Base-by-base conservation (phyloP, 2,113 vertebrate genomes). In the Rutilus rutilus region DNA sequence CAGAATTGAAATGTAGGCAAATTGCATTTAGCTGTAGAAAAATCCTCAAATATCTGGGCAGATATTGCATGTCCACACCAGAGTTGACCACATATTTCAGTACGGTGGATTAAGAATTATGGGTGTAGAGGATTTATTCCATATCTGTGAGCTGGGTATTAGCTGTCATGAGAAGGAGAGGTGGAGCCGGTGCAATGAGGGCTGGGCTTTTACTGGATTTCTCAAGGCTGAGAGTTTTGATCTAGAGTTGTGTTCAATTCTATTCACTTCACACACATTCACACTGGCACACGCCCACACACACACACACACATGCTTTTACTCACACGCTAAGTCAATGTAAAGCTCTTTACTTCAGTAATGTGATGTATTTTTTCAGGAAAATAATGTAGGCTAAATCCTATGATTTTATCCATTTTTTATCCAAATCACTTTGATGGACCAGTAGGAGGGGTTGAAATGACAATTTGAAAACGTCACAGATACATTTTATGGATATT, bases 151-250 rank as follows among this genome's bases (percentile, higher is more conserved):
- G 21, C 30, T 64, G 39, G 23, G 27, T 52, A 60, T 57, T 73
- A n/a, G 45, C 14, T 57, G 25, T 33, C 11, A 36, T 45, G 76
- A 69, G 50, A 67, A 62, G 77, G 27, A 14, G 76, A 36, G 52
- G 27, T 12, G 25, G 25, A 54, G 27, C 42, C 76, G 14, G 54
- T 17, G 52, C 52, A 78, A 78, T 39, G 21, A 59, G 25, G 76
- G n/a, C 47, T 57, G 50, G 9, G 21, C 67, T 71, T 71, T 71
- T 47, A 45, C 21, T 42, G 27, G 57, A 19, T 64, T 25, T 80
- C 78, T 62, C 78, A 80, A 64, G 36, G 36, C 59, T 62, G 59
- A 64, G 54, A 78, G 15, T 80, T 64, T 80, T 80, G 36, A 80
- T 79, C 78, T 62, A 62, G 33, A 17, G 77, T 27, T 27, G 33